Conservation (phyloP, 1,140 invertebrate species). For the Aleiodes sp. region DNA sequence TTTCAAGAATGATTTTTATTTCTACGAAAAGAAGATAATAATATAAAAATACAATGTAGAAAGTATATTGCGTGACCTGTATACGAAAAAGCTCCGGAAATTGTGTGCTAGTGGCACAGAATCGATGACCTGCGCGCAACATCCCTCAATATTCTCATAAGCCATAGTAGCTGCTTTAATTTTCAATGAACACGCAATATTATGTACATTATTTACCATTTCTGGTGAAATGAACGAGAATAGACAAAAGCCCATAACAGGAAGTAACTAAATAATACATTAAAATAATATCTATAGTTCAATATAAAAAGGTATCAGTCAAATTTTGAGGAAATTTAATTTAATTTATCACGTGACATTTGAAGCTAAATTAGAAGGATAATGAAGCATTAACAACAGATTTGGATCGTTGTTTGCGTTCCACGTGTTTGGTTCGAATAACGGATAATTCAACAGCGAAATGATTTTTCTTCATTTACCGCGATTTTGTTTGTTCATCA, state of each 20-base stretch:
- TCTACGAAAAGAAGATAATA: background rate
- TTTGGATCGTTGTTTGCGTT: no score
- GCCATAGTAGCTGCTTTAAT: slow-evolving; percentile 15
- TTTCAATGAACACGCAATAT: slow-evolving; percentile 15
- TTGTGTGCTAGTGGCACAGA: background rate
- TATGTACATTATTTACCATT: background rate
- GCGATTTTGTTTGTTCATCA: no score
- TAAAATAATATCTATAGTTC: no score
- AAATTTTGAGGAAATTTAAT: no score
- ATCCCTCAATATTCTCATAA: background rate
- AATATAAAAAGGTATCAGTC: no score
- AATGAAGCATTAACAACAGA: no score
- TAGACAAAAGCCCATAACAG: background rate
- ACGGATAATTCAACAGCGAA: no score
- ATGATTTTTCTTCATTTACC: no score
- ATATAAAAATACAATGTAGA: background rate
- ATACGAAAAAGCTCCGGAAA: background rate
- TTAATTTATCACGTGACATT: no score
- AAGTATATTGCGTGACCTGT: slow-evolving; percentile 21
- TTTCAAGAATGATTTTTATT: background rate
- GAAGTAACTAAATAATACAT: background rate
- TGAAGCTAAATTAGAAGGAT: no score
- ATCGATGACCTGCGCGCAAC: slow-evolving; percentile 17
- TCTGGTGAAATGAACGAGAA: background rate
- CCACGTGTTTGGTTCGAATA: no score